Evolutionary conservation across 1,140 invertebrate species (phyloP).

Genomic region (Drosophila simulans): DNA sequence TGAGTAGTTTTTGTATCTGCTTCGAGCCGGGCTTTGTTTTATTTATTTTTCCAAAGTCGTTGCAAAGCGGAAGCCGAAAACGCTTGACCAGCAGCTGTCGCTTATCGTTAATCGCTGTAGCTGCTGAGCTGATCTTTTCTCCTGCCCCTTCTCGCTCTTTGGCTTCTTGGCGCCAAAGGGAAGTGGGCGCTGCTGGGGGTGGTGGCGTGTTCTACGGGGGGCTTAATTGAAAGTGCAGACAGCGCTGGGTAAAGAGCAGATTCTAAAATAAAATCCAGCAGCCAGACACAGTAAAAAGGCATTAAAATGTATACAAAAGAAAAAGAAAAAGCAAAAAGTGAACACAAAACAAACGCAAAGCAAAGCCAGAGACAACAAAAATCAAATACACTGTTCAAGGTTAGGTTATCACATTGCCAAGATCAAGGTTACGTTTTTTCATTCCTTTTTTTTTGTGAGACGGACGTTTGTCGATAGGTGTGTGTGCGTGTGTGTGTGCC

Average conservation of each 20-base stretch:
- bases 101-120: slow-evolving; percentile 23
- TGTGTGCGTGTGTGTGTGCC: slow-evolving; percentile 13
- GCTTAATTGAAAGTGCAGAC: slow-evolving; percentile 77
- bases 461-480: slow-evolving; percentile 42
- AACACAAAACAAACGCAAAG: slow-evolving; percentile 23
- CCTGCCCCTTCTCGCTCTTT: slow-evolving; percentile 3
- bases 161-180: slow-evolving; percentile 6
- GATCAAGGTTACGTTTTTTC: slow-evolving; percentile 68
- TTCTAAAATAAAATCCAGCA: slow-evolving; percentile 58
- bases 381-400: slow-evolving; percentile 76
- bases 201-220: neutral
- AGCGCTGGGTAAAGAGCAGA: slow-evolving; percentile 45
- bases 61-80: slow-evolving; percentile 51
- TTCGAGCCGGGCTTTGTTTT: slow-evolving; percentile 18
- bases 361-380: slow-evolving; percentile 55
- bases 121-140: slow-evolving; percentile 6
- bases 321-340: slow-evolving; percentile 39
- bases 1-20: slow-evolving; percentile 31
- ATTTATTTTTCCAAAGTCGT: slow-evolving; percentile 35
- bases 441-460: slow-evolving; percentile 13
- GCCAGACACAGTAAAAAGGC: slow-evolving; percentile 63
- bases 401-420: slow-evolving; percentile 82
- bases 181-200: slow-evolving; percentile 3
- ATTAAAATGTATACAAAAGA: slow-evolving; percentile 73
- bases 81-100: slow-evolving; percentile 15